phyloP scores from a whole-genome alignment of 2,888 invertebrate species.

The Cantharis flavilabris region DNA sequence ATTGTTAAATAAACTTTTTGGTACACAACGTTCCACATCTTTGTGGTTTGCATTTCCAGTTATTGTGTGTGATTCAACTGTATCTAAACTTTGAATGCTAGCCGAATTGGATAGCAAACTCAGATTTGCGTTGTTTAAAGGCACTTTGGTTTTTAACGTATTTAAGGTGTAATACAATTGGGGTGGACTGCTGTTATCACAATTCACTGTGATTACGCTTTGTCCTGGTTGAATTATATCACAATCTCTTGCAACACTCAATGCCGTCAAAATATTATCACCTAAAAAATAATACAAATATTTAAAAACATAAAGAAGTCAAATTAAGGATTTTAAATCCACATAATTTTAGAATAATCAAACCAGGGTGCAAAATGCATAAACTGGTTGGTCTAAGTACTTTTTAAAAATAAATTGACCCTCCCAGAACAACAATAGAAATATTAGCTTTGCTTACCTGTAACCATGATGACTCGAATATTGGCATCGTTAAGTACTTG shows the following conservation, averaged over 20 bases:
- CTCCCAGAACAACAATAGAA: neutral
- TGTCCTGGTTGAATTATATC: conserved; percentile 72
- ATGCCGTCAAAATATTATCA: conserved; percentile 87
- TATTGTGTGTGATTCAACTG: conserved; percentile 61
- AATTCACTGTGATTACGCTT: conserved; percentile 55
- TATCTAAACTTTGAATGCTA: conserved; percentile 66
- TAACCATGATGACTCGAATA: conserved; percentile 96
- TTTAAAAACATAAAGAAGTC: too few relatives aligned
- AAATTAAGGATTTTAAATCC: too few relatives aligned
- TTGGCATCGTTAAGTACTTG: conserved; percentile 78
- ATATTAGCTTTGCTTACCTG: conserved; percentile 62
- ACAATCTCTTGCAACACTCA: conserved; percentile 91
- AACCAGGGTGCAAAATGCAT: too few relatives aligned
- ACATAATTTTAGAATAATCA: too few relatives aligned
- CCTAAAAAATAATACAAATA: conserved; percentile 55
- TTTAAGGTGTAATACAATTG: conserved; percentile 60
- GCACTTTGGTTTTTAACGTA: conserved; percentile 47
- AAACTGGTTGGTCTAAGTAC: too few relatives aligned
- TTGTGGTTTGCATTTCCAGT: conserved; percentile 31
- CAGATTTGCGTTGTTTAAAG: conserved; percentile 38
- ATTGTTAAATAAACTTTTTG: conserved; percentile 36
- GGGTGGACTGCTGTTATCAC: conserved; percentile 53
- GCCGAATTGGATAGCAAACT: conserved; percentile 60
- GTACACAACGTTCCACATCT: conserved; percentile 27
- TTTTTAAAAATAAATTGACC: neutral